Percentiles rank a stretch among this genome's conserved stretches.
These are phyloP conservation scores for Pectinophora gossypiella DNA, from an alignment of 1,140 invertebrate genomes.

Conservation along the genomic window DNA sequence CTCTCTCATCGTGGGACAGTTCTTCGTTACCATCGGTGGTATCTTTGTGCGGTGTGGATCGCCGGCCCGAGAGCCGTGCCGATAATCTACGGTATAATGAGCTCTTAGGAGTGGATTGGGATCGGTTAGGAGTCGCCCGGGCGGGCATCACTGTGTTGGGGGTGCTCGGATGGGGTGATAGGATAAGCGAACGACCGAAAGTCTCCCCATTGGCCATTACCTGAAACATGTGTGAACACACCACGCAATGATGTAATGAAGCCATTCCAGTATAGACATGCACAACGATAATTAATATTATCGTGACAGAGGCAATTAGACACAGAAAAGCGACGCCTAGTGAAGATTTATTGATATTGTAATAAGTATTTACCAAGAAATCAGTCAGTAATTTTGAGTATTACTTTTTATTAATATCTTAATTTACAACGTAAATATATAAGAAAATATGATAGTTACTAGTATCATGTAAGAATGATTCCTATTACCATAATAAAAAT, in stretches of 20 bases:
- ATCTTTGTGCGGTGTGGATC: slow-evolving; percentile 42
- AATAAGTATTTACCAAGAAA: slow-evolving; percentile 4
- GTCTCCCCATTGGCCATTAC: slow-evolving; percentile 76
- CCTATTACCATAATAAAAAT: neutral
- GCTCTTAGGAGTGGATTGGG: slow-evolving; percentile 64
- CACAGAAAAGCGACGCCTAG: slow-evolving; percentile 44
- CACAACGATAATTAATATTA: slow-evolving; percentile 47
- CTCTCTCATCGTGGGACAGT: slow-evolving; percentile 36
- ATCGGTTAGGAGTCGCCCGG: slow-evolving; percentile 55
- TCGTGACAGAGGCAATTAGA: slow-evolving; percentile 54
- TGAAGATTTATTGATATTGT: slow-evolving; percentile 14
- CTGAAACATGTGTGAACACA: slow-evolving; percentile 76
- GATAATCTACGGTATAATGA: slow-evolving; percentile 67
- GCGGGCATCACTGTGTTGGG: slow-evolving; percentile 43
- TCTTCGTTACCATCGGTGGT: slow-evolving; percentile 22
- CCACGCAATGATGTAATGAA: slow-evolving; percentile 75
- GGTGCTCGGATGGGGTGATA: slow-evolving; percentile 57
- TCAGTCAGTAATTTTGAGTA: slow-evolving; percentile 2
- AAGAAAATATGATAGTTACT: too few species aligned
- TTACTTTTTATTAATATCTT: too few species aligned
- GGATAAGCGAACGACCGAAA: slow-evolving; percentile 75
- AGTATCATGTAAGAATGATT: too few species aligned
- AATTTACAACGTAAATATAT: too few species aligned
- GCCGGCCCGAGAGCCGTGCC: slow-evolving; percentile 58
- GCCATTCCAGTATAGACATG: slow-evolving; percentile 72